These are phyloP conservation scores for Eurystomus glaucurus DNA, from an alignment of 2,797 vertebrate genomes.

Conservation along the genomic window DNA sequence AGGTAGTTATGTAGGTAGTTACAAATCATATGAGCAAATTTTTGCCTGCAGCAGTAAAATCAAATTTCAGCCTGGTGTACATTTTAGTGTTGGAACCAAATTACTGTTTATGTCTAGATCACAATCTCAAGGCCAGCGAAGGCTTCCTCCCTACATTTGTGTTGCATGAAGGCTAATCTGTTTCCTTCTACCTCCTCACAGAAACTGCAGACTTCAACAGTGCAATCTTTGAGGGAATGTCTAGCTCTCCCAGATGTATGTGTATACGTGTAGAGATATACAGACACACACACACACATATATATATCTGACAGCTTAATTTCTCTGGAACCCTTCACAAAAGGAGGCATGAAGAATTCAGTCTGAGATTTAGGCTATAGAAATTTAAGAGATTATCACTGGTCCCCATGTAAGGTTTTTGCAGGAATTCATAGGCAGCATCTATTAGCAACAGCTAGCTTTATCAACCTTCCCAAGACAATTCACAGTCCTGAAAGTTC, in stretches of 20 bases:
- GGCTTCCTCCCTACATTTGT: background rate
- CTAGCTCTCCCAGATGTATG: background rate
- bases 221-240: background rate
- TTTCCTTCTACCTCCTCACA: background rate
- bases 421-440: background rate
- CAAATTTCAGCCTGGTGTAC: slow-evolving; percentile 26
- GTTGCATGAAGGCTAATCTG: background rate
- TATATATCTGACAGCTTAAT: background rate
- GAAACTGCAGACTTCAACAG: background rate
- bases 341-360: background rate
- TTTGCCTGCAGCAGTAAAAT: slow-evolving; percentile 63
- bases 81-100: slow-evolving; percentile 36
- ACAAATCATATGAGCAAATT: slow-evolving; percentile 26
- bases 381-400: background rate
- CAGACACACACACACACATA: rapidly evolving
- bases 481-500: background rate
- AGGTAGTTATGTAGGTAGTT: slow-evolving; percentile 25
- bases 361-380: background rate
- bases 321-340: background rate
- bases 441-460: background rate
- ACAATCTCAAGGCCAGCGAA: slow-evolving; percentile 31
- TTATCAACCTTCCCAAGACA: background rate
- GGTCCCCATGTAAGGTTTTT: background rate
- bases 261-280: rapidly evolving
- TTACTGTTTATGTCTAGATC: slow-evolving; percentile 74